Evolutionary conservation across 2,113 vertebrate genomes (phyloP).

Genomic region (Ploceus nigricollis): DNA sequence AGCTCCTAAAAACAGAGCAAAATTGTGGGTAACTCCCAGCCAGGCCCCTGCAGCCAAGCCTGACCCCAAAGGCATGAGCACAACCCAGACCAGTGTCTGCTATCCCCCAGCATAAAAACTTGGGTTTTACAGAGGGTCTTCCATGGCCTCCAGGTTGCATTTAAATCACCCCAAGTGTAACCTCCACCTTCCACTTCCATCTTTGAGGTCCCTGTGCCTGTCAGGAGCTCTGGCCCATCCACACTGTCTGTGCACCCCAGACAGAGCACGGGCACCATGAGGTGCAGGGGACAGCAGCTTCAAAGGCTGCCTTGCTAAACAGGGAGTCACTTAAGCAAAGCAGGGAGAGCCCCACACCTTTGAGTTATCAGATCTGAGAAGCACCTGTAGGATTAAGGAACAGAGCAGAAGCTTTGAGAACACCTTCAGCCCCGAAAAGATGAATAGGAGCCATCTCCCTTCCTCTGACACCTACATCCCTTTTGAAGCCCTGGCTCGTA

Average conservation of each 20-base stretch:
- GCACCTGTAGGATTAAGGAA: not conserved
- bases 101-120: rapidly evolving
- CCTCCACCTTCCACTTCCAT: not conserved
- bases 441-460: not conserved
- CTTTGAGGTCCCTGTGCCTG: rapidly evolving
- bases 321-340: not conserved
- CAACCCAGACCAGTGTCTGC: not conserved
- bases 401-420: not conserved
- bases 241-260: not conserved
- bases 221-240: not conserved
- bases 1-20: not conserved
- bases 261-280: rapidly evolving
- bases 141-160: not conserved
- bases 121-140: not conserved
- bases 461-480: not conserved
- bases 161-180: not conserved
- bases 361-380: not conserved
- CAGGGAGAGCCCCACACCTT: not conserved
- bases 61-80: not conserved
- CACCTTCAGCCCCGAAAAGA: not conserved
- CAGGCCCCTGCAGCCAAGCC: not conserved
- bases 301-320: not conserved
- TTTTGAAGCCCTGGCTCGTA: not conserved
- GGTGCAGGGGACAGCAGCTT: not conserved
- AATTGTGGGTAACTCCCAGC: not conserved